Conservation (phyloP, 2,113 vertebrate genomes). For the Indicator indicator region DNA sequence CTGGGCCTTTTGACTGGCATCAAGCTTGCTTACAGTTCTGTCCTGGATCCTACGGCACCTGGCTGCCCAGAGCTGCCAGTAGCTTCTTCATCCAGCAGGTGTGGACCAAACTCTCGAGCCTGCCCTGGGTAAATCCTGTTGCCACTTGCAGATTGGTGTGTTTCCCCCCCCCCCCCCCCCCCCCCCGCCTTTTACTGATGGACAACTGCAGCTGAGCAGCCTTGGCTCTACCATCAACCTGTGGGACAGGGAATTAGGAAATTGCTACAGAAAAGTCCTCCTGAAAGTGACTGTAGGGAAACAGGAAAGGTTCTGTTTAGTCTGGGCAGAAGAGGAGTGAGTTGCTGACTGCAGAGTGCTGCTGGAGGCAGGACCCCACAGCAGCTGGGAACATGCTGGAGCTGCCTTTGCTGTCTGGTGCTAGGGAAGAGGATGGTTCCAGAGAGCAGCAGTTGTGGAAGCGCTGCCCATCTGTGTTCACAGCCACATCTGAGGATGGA, state of each 20-base stretch:
- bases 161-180: too few relatives aligned
- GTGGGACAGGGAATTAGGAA: too few relatives aligned
- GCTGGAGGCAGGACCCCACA: fast-evolving
- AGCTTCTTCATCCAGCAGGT: neutral
- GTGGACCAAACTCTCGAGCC: neutral
- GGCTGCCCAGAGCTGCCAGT: neutral
- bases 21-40: fast-evolving
- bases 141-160: fast-evolving
- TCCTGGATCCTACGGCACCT: neutral
- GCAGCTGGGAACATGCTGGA: neutral
- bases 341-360: too few relatives aligned
- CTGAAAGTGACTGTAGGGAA: fast-evolving
- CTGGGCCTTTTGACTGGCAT: too few relatives aligned
- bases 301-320: too few relatives aligned
- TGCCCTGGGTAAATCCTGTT: fast-evolving
- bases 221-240: fast-evolving
- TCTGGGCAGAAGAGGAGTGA: too few relatives aligned
- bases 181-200: too few relatives aligned
- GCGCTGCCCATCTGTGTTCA: neutral
- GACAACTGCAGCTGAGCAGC: neutral
- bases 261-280: neutral
- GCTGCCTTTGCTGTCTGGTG: too few relatives aligned
- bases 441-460: neutral
- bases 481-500: neutral
- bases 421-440: neutral